Evolutionary conservation across 2,888 invertebrate genomes (phyloP), one percentile per base, ranked within the genome.

Genomic region (Stictocephala bisonia): DNA sequence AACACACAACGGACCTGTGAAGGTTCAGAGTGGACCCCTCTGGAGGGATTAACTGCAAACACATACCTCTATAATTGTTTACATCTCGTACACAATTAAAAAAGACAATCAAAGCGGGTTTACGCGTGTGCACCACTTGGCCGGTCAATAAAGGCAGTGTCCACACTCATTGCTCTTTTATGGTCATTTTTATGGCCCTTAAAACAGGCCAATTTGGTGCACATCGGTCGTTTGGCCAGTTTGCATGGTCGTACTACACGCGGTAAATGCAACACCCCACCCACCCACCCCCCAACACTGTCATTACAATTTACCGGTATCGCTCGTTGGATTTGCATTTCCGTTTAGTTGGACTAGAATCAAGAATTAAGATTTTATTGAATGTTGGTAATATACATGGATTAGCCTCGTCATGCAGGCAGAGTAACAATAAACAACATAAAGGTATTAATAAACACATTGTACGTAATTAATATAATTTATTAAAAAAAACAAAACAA

Each of bases 121-220:
- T 31, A 50, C 31, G 31, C 13, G 20, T 6, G 51, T 44, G 35
- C 22, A 68, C 67, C 68, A 68, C 68, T 68, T 68, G 68, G 31
- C 51, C 31, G 50, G 68, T 68, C 51, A 68, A 68, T 68, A 68
- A 68, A 68, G 68, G 22, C 53, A 31, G 44, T 68, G 68, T 68
- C 68, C 68, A 40, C 29, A 24, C 48, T 15, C 15, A 27, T 9
- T 22, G 11, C 68, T 15, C 58, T 67, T 73, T 73, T 66, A 73
- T 31, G 73, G 29, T 22, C 15, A 41, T 73, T 73, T 73, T 73
- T 73, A 73, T 72, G 67, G 26, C 41, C 60, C 60, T 71, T 64
- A 71, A 71, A 71, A 71, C 71, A 27, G 73, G 53, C 48, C 68
- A 68, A 68, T 68, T 68, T 51, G 35, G 68, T 27, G 35, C 41